These are phyloP conservation scores for Bryconaethiops microstoma DNA, from an alignment of 2,797 vertebrate genomes.

Conservation along the genomic window DNA sequence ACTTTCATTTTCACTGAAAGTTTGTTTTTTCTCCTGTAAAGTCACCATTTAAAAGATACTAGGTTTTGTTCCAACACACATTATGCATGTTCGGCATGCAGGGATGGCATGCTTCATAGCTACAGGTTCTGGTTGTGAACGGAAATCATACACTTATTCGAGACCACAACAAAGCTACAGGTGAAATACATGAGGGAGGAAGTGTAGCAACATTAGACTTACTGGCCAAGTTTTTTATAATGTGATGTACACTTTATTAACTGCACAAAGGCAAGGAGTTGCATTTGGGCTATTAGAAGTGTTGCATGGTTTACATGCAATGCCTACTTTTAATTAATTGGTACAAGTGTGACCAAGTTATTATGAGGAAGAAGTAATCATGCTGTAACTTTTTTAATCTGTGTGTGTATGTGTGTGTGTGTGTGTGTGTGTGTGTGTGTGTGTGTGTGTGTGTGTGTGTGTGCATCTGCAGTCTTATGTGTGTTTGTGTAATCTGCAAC, in stretches of 20 bases:
- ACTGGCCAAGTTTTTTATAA: constrained; percentile 26
- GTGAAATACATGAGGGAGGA: constrained; percentile 46
- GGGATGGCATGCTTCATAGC: not conserved
- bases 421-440: constrained; percentile 49
- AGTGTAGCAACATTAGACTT: constrained; percentile 36
- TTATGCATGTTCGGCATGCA: not conserved
- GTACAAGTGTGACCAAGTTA: not conserved
- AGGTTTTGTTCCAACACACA: no score
- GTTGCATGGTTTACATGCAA: constrained; percentile 18
- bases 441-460: constrained; percentile 48
- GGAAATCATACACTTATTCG: constrained; percentile 41
- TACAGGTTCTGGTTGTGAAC: constrained; percentile 2
- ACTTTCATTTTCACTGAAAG: no score
- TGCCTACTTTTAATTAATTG: not conserved
- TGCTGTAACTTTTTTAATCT: constrained; percentile 66
- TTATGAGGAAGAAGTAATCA: constrained; percentile 44
- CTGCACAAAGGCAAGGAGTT: not conserved
- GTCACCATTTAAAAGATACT: no score
- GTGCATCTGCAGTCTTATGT: constrained; percentile 45
- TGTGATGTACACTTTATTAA: constrained; percentile 41
- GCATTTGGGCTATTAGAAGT: not conserved
- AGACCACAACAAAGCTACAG: constrained; percentile 49
- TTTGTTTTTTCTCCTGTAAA: no score
- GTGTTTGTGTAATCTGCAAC: constrained; percentile 63
- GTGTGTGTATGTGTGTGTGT: constrained; percentile 57